Conservation (phyloP, 1,140 invertebrate genomes). For the Asobara japonica region DNA sequence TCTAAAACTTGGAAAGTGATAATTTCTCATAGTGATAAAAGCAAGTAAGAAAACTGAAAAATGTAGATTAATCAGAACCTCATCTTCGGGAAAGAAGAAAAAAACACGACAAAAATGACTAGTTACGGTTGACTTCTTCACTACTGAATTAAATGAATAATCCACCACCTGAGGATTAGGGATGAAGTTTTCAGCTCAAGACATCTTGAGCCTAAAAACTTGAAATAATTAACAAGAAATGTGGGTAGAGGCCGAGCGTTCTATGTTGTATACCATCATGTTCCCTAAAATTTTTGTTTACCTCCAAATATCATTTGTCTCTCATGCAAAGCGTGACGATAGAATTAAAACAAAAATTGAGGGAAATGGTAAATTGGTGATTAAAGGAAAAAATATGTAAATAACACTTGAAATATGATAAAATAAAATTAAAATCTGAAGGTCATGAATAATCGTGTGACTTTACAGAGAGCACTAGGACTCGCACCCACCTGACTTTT, state of each 20-base stretch:
- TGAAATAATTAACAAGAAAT: slow-evolving; percentile 19
- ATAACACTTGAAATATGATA: slow-evolving; percentile 37
- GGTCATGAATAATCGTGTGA: slow-evolving; percentile 45
- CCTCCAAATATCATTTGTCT: neutral
- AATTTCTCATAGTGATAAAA: no score
- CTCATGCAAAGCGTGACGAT: neutral
- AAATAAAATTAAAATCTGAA: slow-evolving; percentile 37
- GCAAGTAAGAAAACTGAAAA: no score
- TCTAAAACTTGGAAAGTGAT: no score
- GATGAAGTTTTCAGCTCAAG: neutral
- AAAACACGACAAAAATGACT: no score
- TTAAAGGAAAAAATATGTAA: slow-evolving; percentile 13
- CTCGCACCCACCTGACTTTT: slow-evolving; percentile 72
- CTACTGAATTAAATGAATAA: neutral
- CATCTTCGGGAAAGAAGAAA: no score
- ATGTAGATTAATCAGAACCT: no score
- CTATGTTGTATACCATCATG: slow-evolving; percentile 37
- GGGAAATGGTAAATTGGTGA: slow-evolving; percentile 12
- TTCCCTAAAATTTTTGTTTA: slow-evolving; percentile 27
- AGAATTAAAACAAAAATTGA: slow-evolving; percentile 17
- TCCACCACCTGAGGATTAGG: slow-evolving; percentile 1
- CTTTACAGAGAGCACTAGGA: slow-evolving; percentile 53
- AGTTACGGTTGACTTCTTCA: no score
- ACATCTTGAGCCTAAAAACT: neutral
- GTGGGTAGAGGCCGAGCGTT: slow-evolving; percentile 32